Evolutionary conservation across 1,140 invertebrate genomes (phyloP), one percentile per base, ranked within the genome.

Genomic region (Ceratosolen fusciceps): DNA sequence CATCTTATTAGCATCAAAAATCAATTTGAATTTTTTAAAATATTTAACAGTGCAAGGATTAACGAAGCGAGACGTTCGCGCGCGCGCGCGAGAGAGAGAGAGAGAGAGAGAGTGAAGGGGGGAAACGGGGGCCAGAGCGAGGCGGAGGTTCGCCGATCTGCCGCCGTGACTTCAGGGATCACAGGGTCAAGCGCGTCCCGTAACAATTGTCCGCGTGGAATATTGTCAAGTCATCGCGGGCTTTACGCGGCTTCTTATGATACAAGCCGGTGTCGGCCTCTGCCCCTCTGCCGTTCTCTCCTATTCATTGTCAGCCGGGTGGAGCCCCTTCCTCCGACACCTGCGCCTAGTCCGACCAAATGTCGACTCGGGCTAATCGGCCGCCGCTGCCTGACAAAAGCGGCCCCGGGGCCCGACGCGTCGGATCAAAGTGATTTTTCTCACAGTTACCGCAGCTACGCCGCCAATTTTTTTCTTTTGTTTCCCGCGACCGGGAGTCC

Each of bases 341-440:
- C 71, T 73, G 71, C 71, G 58, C n/a, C n/a, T 58, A 47, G 14
- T n/a, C n/a, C n/a, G n/a, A n/a, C 39, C 73, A 5, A 29, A 74
- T 62, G 65, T 74, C 73, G 58, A 74, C 73, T 74, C 49, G 31
- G 58, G 73, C 39, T 60, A 74, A 74, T 74, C 56, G 56, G 26
- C 21, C 65, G 1, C n/a, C 37, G 39, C 26, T 12, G 68, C 2
- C 47, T 72, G 52, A 72, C 49, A 70, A 70, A 70, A 31, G 67
- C 5, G 49, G n/a, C 47, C 39, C 29, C 7, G 14, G 8, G 9
- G 49, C 34, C 43, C 58, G 54, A 24, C 54, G 21, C 58, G 43
- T n/a, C 58, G 34, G 26, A 49, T 75, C 29, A 31, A 31, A 75
- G 31, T 47, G 39, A 56, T 49, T 26, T 49, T 47, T 62, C 73